Percentiles rank a stretch among this genome's conserved stretches.
Evolutionary conservation across 2,888 invertebrate species (phyloP).

Genomic region (Dione vanillae): DNA sequence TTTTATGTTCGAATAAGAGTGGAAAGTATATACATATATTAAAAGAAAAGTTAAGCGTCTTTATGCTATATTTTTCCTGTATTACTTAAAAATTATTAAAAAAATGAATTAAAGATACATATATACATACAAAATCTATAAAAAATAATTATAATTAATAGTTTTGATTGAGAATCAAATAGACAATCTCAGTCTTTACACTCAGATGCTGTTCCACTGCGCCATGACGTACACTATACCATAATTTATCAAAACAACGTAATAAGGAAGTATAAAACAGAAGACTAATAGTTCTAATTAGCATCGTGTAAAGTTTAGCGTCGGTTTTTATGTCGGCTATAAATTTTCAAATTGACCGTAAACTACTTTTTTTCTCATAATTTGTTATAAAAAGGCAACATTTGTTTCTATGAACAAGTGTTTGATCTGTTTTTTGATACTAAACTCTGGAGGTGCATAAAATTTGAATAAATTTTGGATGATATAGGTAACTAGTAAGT

Average conservation of each 20-base stretch:
- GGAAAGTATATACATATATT: too few relatives aligned
- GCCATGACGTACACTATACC: not conserved
- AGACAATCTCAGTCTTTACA: not conserved
- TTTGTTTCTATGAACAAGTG: conserved; percentile 49
- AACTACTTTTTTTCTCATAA: conserved; percentile 41
- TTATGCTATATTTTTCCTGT: too few relatives aligned
- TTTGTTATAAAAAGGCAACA: conserved; percentile 45
- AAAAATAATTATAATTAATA: not conserved
- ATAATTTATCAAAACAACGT: conserved; percentile 22
- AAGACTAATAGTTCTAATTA: conserved; percentile 39
- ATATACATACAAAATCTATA: too few relatives aligned
- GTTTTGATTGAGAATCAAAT: not conserved
- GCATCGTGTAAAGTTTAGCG: conserved; percentile 50
- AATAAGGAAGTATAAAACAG: conserved; percentile 29
- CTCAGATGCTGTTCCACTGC: not conserved
- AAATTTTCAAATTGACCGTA: conserved; percentile 46
- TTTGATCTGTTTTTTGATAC: conserved; percentile 44
- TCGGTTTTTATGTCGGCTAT: conserved; percentile 60
- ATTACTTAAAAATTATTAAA: too few relatives aligned
- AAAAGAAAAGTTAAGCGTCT: too few relatives aligned
- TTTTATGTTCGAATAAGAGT: too few relatives aligned
- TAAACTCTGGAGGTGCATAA: conserved; percentile 47
- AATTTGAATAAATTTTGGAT: conserved; percentile 37
- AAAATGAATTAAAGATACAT: too few relatives aligned
- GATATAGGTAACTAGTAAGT: not conserved